phyloP scores from a whole-genome alignment of 1,140 invertebrate genomes.

The Dendrolimus kikuchii region DNA sequence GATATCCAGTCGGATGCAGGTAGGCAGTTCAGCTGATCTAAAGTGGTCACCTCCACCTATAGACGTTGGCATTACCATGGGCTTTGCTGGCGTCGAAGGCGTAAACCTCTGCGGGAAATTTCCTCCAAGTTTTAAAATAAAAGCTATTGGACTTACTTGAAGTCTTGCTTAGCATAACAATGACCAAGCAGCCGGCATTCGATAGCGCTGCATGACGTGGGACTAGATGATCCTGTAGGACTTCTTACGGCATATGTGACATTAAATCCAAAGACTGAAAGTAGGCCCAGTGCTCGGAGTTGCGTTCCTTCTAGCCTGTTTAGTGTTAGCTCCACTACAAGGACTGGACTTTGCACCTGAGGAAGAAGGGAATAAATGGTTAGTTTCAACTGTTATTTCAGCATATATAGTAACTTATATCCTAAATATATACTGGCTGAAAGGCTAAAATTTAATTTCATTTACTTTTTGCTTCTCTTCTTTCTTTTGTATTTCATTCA shows the following conservation, averaged over 20 bases:
- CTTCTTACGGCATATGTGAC: conserved; percentile 88
- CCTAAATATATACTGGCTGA: too few relatives aligned
- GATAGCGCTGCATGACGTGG: conserved; percentile 81
- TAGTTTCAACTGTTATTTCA: too few relatives aligned
- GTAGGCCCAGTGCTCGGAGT: conserved; percentile 83
- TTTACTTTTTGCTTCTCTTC: too few relatives aligned
- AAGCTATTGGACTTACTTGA: conserved; percentile 73
- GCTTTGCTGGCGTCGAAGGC: too few relatives aligned
- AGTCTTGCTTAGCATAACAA: conserved; percentile 82
- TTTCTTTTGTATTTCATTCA: too few relatives aligned
- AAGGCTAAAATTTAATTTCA: too few relatives aligned
- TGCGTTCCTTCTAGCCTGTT: conserved; percentile 85
- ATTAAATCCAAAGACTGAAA: conserved; percentile 93
- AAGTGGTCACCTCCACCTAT: too few relatives aligned
- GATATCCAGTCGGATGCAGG: too few relatives aligned
- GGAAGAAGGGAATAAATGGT: conserved; percentile 18
- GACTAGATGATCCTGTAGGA: conserved; percentile 52
- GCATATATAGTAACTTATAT: too few relatives aligned
- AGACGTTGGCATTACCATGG: too few relatives aligned
- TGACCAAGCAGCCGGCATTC: conserved; percentile 88
- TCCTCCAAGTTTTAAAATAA: not conserved
- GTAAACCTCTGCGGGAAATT: not conserved
- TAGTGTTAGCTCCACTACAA: conserved; percentile 85
- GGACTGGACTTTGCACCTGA: conserved; percentile 80
- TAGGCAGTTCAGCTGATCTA: too few relatives aligned